Base-by-base conservation (phyloP, 2,797 vertebrate genomes). In the Gymnothorax javanicus region DNA sequence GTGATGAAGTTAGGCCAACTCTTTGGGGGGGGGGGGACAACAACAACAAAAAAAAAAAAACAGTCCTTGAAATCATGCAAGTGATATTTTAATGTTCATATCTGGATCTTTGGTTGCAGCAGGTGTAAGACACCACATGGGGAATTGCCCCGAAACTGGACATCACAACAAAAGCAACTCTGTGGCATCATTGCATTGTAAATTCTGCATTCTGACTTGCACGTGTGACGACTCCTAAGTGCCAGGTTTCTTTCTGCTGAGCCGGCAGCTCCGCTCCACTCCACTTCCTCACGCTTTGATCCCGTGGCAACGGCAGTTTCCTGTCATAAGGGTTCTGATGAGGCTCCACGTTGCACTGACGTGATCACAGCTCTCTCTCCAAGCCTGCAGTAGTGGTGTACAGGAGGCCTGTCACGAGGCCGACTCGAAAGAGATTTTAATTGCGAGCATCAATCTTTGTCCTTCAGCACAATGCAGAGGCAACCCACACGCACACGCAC, bases 361-460 rank as follows among this genome's bases (percentile, higher is more conserved):
- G 33, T 43, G 33, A 43, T 75, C 67, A 59, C 25, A 23, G 69
- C 27, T 60, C 62, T 71, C 82, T 79, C 73, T 52, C 43, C 27
- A 15, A 87, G 87, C 62, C 85, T 33, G 85, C 77, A 7, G 43
- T 86, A 81, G 15, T 81, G 58, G 56, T 86, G 82, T 27, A 23
- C 59, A 58, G 33, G 77, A 85, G 71, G n/a, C 54, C 59, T 77
- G 87, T 85, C 75, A 85, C 27, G 15, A 17, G 23, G 71, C 75
- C 85, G 77, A 82, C 60, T 84, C 82, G 81, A 71, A 71, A 69
- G 83, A 60, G 67, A 81, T 43, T 89, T 89, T 75, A 88, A 56
- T 87, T 86, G 64, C 73, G 82, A 83, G 59, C 87, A 85, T 86
- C 58, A 81, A 88, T 85, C 85, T 83, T 82, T 77, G 58, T 59